Conservation (phyloP, 2,888 invertebrate genomes). For the Parnassius apollo region DNA sequence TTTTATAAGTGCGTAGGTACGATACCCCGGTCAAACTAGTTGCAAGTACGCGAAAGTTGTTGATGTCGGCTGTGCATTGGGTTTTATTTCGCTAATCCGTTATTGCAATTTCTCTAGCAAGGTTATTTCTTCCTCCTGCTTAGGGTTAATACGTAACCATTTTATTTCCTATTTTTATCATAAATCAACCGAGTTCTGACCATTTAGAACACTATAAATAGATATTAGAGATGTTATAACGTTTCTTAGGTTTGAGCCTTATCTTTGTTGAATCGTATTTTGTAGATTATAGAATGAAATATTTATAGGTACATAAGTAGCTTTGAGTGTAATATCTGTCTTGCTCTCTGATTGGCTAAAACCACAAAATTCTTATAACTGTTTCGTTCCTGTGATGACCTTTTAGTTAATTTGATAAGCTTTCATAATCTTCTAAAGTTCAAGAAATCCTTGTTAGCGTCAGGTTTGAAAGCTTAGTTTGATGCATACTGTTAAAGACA, state of each 20-base stretch:
- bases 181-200: conserved; percentile 18
- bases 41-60: conserved; percentile 54
- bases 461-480: no score
- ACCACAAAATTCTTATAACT: no score
- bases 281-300: conserved; percentile 2
- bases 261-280: conserved; percentile 16
- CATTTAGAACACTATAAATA: conserved; percentile 10
- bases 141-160: conserved; percentile 9
- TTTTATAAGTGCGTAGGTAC: conserved; percentile 49
- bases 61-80: conserved; percentile 45
- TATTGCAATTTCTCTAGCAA: conserved; percentile 46
- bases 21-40: conserved; percentile 54
- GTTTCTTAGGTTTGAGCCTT: conserved; percentile 12
- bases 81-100: conserved; percentile 56
- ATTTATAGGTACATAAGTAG: not conserved
- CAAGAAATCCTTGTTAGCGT: no score
- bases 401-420: no score
- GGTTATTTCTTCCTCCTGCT: conserved; percentile 20
- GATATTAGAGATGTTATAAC: conserved; percentile 19
- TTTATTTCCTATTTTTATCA: conserved; percentile 16
- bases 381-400: no score
- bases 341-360: no score
- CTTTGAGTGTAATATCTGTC: no score
- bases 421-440: no score
- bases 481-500: no score